A percentile compares a stretch with the other conserved stretches of the same genome.
phyloP scores from a whole-genome alignment of 2,113 vertebrate species.

The Bos indicus region DNA sequence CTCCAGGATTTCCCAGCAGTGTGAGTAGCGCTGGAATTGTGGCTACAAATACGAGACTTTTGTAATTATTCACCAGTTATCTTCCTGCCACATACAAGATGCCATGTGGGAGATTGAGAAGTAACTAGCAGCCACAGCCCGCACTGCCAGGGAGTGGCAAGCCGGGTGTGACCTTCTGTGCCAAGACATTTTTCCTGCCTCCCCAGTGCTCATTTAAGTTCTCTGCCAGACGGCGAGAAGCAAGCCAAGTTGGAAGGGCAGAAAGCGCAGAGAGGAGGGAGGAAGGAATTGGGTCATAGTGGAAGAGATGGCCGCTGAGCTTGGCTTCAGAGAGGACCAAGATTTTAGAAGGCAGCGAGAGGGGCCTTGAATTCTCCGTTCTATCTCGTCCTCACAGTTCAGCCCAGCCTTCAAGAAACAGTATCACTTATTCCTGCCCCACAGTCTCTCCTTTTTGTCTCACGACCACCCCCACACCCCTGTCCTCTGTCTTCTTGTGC shows the following conservation, averaged over 20 bases:
- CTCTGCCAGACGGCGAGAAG: not conserved
- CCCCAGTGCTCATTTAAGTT: too few species aligned
- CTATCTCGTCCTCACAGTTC: not conserved
- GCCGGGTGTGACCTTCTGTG: not conserved
- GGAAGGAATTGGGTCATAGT: not conserved
- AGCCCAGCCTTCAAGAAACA: not conserved
- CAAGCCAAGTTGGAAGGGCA: not conserved
- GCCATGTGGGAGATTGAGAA: not conserved
- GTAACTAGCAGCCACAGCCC: not conserved
- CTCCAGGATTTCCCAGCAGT: not conserved
- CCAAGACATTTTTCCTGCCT: not conserved
- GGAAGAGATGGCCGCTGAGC: not conserved
- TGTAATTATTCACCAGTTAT: not conserved
- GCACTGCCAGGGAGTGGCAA: not conserved
- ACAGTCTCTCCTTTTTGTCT: not conserved
- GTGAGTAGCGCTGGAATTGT: not conserved
- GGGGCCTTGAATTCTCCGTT: fast-evolving
- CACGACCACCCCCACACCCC: fast-evolving
- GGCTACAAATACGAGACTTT: not conserved
- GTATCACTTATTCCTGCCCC: not conserved
- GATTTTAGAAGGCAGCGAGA: not conserved
- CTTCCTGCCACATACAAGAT: not conserved
- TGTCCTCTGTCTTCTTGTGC: not conserved
- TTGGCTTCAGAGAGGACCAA: not conserved
- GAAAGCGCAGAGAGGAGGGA: not conserved